A percentile compares a stretch with the other conserved stretches of the same genome.
Evolutionary conservation across 1,140 invertebrate genomes (phyloP).

Genomic region (Drosophila orosa): DNA sequence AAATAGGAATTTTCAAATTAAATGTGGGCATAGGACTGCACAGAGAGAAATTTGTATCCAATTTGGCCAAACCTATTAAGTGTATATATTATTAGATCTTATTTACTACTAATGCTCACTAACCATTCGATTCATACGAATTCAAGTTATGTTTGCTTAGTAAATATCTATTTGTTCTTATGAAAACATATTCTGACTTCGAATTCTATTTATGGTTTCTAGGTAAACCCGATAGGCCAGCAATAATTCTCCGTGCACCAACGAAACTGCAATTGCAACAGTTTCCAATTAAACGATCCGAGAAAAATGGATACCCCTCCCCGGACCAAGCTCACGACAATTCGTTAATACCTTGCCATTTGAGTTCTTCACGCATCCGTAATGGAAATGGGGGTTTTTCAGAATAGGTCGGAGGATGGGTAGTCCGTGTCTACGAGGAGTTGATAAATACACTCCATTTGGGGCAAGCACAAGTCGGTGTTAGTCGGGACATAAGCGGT

Average conservation of each 20-base stretch:
- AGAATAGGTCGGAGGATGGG: conserved; percentile 19
- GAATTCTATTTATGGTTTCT: background rate
- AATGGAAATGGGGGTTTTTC: conserved; percentile 33
- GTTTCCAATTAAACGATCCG: conserved; percentile 78
- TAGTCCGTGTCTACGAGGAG: conserved; percentile 42
- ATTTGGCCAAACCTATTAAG: background rate
- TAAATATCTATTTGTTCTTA: background rate
- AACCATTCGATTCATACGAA: background rate
- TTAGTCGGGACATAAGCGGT: conserved; percentile 73
- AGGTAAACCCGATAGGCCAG: no score
- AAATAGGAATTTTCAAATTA: conserved; percentile 74
- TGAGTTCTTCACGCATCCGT: conserved; percentile 78
- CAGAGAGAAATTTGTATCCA: background rate
- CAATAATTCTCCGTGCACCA: conserved; percentile 23
- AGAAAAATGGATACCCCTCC: conserved; percentile 67
- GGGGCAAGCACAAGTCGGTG: conserved; percentile 73
- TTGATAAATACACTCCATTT: conserved; percentile 77
- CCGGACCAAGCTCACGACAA: conserved; percentile 65
- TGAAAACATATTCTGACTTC: background rate
- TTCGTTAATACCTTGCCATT: conserved; percentile 80
- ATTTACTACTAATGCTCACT: background rate
- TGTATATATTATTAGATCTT: background rate
- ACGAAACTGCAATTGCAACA: conserved; percentile 49
- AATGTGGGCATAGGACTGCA: conserved; percentile 65
- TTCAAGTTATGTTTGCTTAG: no score